These are phyloP conservation scores for Trissolcus basalis DNA, from an alignment of 1,140 invertebrate species.

Conservation along the genomic window DNA sequence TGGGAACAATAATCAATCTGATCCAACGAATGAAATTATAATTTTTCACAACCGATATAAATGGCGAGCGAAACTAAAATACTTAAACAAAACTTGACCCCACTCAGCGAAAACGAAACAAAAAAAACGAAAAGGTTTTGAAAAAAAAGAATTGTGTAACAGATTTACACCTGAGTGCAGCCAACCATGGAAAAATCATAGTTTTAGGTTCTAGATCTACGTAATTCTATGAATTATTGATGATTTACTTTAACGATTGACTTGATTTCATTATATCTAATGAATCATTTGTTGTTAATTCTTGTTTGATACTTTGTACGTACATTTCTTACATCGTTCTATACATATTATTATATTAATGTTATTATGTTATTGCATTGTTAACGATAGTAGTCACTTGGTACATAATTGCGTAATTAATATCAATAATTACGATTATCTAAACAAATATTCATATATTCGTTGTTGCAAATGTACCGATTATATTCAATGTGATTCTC, in stretches of 20 bases:
- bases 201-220: slow-evolving; percentile 50
- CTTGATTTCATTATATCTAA: slow-evolving; percentile 73
- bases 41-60: slow-evolving; percentile 5
- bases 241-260: slow-evolving; percentile 62
- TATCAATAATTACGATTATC: slow-evolving; percentile 24
- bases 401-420: slow-evolving; percentile 39
- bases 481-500: slow-evolving; percentile 37
- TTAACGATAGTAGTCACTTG: slow-evolving; percentile 35
- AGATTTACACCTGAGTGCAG: slow-evolving; percentile 63
- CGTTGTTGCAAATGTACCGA: slow-evolving; percentile 57
- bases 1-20: no score
- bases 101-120: slow-evolving; percentile 57
- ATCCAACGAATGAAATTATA: no score
- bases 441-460: slow-evolving; percentile 37
- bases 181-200: slow-evolving; percentile 56
- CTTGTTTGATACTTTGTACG: slow-evolving; percentile 61
- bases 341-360: slow-evolving; percentile 55
- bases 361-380: slow-evolving; percentile 62
- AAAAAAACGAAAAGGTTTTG: slow-evolving; percentile 11
- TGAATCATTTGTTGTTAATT: slow-evolving; percentile 71
- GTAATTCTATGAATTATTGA: slow-evolving; percentile 65
- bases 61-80: slow-evolving; percentile 34
- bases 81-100: slow-evolving; percentile 62
- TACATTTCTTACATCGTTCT: slow-evolving; percentile 64
- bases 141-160: no score